Base-by-base conservation (phyloP, 2,113 vertebrate genomes). In the Colistium nudipinnis region DNA sequence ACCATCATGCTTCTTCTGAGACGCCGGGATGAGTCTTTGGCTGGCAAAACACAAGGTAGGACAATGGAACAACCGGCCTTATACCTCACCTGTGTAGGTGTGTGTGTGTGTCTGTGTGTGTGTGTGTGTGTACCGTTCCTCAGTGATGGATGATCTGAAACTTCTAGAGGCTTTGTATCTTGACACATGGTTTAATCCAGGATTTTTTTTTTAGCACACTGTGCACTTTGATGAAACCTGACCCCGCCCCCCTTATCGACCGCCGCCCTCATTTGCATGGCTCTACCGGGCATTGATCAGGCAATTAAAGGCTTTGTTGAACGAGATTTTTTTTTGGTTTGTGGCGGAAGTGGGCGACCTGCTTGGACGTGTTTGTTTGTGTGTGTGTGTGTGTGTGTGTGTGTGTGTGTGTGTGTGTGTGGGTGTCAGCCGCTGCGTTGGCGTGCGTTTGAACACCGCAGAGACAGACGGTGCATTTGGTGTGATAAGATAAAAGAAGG, bases 1-100 rank as follows among this genome's bases (percentile, higher is more conserved):
- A 90, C 88, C 91, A 94, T 88, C 92, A 94, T 94, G 93, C 90
- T 90, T 86, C 89, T 90, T 90, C 92, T 94, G 92, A 93, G 89
- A 91, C 69, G 83, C 82, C 81, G 87, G 87, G 90, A 91, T 92
- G 90, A 93, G 87, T 90, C 83, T 88, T 83, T 81, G 90, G 90
- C 90, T 89, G 87, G 87, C 86, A 80, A 82, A 88, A 92, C 88
- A 87, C 88, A 85, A 92, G 91, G 93, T 93, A 88, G 82, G 91
- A 82, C 70, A 11, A 31, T 12, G 19, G 51, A 70, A 65, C 39
- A 52, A 53, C 43, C 45, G 2, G 24, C 39, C 72, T 81, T 67
- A 80, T 81, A n/a, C n/a, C 78, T 63, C 56, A 2, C 41, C 53
- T 52, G 54, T 56, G 57, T 62, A 60, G 60, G 70, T 69, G 20